Evolutionary conservation across 1,140 invertebrate species (phyloP).

Genomic region (Drosophila funebris): DNA sequence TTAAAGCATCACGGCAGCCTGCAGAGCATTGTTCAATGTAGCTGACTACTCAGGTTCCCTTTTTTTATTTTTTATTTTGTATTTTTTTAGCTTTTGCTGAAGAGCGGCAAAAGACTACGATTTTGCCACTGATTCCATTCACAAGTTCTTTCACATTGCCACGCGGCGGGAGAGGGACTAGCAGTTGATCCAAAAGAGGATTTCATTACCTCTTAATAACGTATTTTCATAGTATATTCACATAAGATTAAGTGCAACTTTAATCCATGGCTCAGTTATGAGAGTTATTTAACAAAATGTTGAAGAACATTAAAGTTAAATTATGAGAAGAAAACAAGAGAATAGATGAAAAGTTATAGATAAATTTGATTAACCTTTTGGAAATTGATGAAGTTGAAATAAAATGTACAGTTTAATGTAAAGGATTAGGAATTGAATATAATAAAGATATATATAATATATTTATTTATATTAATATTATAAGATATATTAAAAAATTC

Average conservation of each 20-base stretch:
- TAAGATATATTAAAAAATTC: too few species aligned
- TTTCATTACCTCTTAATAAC: conserved; percentile 21
- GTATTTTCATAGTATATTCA: not conserved
- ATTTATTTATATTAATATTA: too few species aligned
- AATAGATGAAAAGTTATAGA: not conserved
- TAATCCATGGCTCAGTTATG: not conserved
- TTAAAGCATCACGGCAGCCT: conserved; percentile 27
- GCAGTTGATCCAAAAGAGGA: conserved; percentile 20
- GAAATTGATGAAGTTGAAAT: too few species aligned
- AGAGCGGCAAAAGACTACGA: conserved; percentile 38
- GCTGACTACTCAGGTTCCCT: not conserved
- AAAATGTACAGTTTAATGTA: too few species aligned
- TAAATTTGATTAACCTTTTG: not conserved
- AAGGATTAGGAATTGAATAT: too few species aligned
- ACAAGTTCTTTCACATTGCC: not conserved
- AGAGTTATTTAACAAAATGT: not conserved
- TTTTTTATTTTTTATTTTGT: not conserved
- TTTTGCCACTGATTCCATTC: conserved; percentile 25
- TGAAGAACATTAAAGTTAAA: too few species aligned
- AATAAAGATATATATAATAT: too few species aligned
- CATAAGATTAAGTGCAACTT: not conserved
- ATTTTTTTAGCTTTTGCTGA: not conserved
- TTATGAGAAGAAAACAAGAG: not conserved
- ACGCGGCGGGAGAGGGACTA: too few species aligned
- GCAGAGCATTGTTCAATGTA: conserved; percentile 49